Percentiles rank a stretch among this genome's conserved stretches.
Evolutionary conservation across 2,888 invertebrate genomes (phyloP).

Genomic region (Aethes cnicana): DNA sequence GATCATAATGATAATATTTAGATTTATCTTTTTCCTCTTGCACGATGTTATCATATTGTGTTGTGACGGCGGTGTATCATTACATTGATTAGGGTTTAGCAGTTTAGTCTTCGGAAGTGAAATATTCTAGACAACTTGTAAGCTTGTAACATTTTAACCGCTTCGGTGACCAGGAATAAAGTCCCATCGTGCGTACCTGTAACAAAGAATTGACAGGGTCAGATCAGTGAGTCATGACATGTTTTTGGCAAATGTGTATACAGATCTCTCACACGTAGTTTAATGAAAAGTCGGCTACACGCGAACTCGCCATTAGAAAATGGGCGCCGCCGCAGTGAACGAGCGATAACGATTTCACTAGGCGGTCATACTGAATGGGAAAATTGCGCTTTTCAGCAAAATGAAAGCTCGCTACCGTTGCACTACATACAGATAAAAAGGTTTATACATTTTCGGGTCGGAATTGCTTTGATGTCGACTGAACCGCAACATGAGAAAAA

Average conservation of each 20-base stretch:
- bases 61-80: too few relatives aligned
- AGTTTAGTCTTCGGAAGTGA: too few relatives aligned
- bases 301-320: conserved; percentile 78
- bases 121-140: too few relatives aligned
- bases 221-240: not conserved
- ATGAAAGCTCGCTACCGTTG: conserved; percentile 67
- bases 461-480: conserved; percentile 48
- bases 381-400: conserved; percentile 79
- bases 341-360: conserved; percentile 76
- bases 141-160: not conserved
- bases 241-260: not conserved
- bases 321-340: conserved; percentile 67
- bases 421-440: conserved; percentile 65
- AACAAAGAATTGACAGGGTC: conserved; percentile 11
- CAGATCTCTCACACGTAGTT: conserved; percentile 29
- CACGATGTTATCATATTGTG: too few relatives aligned
- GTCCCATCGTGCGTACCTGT: conserved; percentile 22
- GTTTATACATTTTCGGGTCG: conserved; percentile 51
- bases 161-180: not conserved
- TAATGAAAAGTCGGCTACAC: conserved; percentile 71
- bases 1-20: too few relatives aligned
- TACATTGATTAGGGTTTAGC: too few relatives aligned
- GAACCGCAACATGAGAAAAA: conserved; percentile 24
- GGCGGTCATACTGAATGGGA: conserved; percentile 72
- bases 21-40: too few relatives aligned